These are phyloP conservation scores for Exocentrus adspersus DNA, from an alignment of 2,888 invertebrate genomes.

Conservation along the genomic window DNA sequence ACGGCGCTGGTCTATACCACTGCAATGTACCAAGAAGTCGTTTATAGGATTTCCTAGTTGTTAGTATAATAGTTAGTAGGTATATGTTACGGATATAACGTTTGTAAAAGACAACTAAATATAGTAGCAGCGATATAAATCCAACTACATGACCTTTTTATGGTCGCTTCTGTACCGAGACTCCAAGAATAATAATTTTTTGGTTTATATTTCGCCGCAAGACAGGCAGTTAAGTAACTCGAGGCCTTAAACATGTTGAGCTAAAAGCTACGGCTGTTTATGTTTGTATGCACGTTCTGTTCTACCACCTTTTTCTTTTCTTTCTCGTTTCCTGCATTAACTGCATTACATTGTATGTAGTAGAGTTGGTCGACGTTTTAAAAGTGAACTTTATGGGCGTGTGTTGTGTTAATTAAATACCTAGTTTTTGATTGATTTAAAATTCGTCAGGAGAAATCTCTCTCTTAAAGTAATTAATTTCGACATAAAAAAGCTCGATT, in stretches of 20 bases:
- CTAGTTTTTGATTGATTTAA: not conserved
- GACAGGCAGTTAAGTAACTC: constrained; percentile 6
- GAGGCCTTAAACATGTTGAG: constrained; percentile 4
- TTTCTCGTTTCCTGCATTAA: not conserved
- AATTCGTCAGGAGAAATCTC: not conserved
- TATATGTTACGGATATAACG: constrained; percentile 24
- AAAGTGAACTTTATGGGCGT: not conserved
- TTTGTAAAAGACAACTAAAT: constrained; percentile 20
- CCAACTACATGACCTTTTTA: constrained; percentile 17
- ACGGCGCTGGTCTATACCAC: not conserved
- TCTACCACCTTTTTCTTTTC: not conserved
- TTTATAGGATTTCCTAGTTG: not conserved
- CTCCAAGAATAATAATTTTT: constrained; percentile 14
- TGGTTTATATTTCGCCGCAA: not conserved
- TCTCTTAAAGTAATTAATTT: not conserved
- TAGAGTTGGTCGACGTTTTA: not conserved
- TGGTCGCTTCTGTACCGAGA: constrained; percentile 11
- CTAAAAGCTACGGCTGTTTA: not conserved
- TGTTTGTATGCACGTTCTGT: not conserved
- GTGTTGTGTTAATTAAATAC: not conserved
- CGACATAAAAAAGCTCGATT: not conserved
- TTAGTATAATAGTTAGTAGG: constrained; percentile 2
- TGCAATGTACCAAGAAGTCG: not conserved
- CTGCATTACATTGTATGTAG: not conserved
- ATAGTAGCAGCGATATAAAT: constrained; percentile 16